Base-by-base conservation (phyloP, 2,113 vertebrate genomes). In the Struthio camelus region DNA sequence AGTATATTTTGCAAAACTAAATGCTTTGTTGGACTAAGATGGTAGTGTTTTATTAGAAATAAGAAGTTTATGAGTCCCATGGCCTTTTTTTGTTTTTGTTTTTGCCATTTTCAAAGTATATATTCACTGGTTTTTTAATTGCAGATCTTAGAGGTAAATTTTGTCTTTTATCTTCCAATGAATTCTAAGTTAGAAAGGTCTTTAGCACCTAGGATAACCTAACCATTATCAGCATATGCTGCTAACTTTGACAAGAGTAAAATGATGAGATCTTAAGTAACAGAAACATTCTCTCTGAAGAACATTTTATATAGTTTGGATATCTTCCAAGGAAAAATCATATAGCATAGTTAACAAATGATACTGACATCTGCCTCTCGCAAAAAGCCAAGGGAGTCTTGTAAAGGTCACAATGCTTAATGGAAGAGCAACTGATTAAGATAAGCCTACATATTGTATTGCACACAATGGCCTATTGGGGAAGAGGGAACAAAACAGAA, bases 181-280 rank as follows among this genome's bases (percentile, higher is more conserved):
- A 95, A 88, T 84, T 58, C 36, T 73, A 78, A 90, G 19, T 72
- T 46, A 90, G 62, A 71, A 56, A 34, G 25, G 40, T 56, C 30
- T 93, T 91, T 58, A 86, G 42, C 38, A 62, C 7, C 28, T 66
- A 40, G 73, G 32, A 53, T 40, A 92, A 83, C 19, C 56, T 75
- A 77, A 94, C 53, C 0, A 2, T 51, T 96, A 86, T 94, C 87
- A 96, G 72, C 83, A 71, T 86, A 84, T 72, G 50, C 50, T 89
- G 61, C 16, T 10, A 27, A 34, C 42, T 82, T 88, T 92, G 87
- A 96, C 40, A 70, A 76, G 40, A 92, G 64, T 44, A 51, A 96
- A 96, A 96, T 92, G 32, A 95, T 86, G 53, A 96, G 58, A 83
- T 93, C 81, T 92, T 82, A 96, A 94, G 50, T 91, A 96, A 93